Conservation (phyloP, 2,888 invertebrate species). For the Drosophila infuscata region DNA sequence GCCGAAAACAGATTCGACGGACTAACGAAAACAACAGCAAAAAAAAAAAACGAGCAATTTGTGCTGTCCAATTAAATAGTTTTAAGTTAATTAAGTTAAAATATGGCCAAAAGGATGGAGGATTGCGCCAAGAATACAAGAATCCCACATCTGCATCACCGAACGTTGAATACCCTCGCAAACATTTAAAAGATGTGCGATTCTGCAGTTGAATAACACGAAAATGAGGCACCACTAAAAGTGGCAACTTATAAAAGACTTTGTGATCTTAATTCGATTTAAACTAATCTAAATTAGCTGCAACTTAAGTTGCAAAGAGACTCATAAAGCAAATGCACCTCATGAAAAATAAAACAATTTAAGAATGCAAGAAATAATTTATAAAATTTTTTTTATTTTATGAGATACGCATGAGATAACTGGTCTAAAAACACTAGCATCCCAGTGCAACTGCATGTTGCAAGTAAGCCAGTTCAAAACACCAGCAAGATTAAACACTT, state of each 20-base stretch:
- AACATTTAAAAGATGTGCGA: not conserved
- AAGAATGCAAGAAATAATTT: not conserved
- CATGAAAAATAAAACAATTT: not conserved
- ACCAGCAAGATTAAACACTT: not conserved
- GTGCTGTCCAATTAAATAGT: slow-evolving; percentile 70
- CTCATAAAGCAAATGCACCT: not conserved
- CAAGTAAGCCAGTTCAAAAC: not conserved
- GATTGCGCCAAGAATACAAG: not conserved
- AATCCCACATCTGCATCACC: not conserved
- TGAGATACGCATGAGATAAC: not conserved
- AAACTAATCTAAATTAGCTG: not conserved
- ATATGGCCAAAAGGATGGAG: slow-evolving; percentile 42
- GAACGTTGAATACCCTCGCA: not conserved
- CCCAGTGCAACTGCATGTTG: not conserved
- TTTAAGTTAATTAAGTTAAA: slow-evolving; percentile 71
- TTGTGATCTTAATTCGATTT: not conserved
- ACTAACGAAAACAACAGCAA: slow-evolving; percentile 4
- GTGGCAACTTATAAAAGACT: not conserved
- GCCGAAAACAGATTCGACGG: slow-evolving; percentile 4
- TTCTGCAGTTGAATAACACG: not conserved
- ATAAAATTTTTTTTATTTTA: too few species aligned
- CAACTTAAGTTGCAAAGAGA: not conserved
- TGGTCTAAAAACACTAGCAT: not conserved
- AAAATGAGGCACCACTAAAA: not conserved
- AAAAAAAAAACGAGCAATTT: slow-evolving; percentile 50